Evolutionary conservation across 1,140 invertebrate species (phyloP).

Genomic region (Drosophila hydei): DNA sequence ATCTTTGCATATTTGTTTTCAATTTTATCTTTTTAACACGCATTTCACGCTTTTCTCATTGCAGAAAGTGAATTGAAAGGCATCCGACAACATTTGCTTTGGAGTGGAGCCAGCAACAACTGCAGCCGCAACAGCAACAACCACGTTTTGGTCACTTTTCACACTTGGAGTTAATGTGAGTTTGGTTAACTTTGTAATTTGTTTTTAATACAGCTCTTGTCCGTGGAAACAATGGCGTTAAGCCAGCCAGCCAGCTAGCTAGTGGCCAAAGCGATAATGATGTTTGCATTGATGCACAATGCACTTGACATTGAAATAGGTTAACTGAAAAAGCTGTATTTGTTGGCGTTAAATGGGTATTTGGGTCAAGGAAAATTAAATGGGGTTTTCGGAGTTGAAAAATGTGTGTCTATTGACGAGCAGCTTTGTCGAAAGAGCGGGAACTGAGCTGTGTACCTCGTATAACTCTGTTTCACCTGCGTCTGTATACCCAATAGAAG

Average conservation of each 20-base stretch:
- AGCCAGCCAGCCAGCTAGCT: background rate
- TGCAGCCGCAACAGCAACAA: background rate
- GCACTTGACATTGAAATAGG: conserved; percentile 31
- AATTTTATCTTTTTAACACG: conserved; percentile 18
- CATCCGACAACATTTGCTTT: conserved; percentile 21
- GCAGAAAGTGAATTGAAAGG: conserved; percentile 50
- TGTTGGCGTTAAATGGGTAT: conserved; percentile 6
- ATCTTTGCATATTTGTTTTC: conserved; percentile 39
- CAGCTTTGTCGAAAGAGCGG: background rate
- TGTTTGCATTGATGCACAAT: conserved; percentile 1
- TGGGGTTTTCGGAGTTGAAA: background rate
- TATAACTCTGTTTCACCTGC: no score
- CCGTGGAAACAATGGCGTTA: conserved; percentile 5
- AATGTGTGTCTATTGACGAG: background rate
- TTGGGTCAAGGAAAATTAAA: conserved; percentile 18
- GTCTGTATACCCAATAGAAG: no score
- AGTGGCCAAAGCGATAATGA: conserved; percentile 26
- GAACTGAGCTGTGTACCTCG: background rate
- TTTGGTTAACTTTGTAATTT: conserved; percentile 22
- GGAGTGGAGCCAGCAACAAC: conserved; percentile 21
- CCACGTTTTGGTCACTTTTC: conserved; percentile 29
- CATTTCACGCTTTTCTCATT: conserved; percentile 30
- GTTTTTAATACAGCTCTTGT: conserved; percentile 18
- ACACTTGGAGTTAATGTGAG: conserved; percentile 20
- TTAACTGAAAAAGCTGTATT: background rate